Evolutionary conservation across 2,888 invertebrate species (phyloP).

Genomic region (Xestia ashworthii): DNA sequence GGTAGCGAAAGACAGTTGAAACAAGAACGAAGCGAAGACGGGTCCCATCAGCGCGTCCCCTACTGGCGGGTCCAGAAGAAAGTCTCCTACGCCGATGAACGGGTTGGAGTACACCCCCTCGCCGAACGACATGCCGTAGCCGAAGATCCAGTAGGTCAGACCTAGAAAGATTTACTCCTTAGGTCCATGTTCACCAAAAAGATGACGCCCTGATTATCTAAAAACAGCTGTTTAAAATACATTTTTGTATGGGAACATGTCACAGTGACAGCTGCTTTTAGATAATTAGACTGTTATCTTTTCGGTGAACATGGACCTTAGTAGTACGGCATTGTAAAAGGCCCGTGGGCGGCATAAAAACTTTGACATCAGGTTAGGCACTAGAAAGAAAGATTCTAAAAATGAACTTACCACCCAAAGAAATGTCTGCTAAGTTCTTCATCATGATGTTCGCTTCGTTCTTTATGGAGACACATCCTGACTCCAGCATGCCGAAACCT

Average conservation of each 20-base stretch:
- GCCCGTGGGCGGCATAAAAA: too few relatives aligned
- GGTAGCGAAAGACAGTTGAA: constrained; percentile 97
- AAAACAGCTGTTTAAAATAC: too few relatives aligned
- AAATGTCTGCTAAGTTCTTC: constrained; percentile 98
- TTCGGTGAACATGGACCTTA: too few relatives aligned
- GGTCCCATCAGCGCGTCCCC: constrained; percentile 95
- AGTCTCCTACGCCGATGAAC: constrained; percentile 96
- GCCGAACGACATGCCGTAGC: constrained; percentile 97
- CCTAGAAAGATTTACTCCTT: too few relatives aligned
- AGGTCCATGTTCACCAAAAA: too few relatives aligned
- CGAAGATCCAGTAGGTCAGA: constrained; percentile 98
- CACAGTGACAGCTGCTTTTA: too few relatives aligned
- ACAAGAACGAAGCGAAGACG: constrained; percentile 96
- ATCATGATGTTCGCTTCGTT: constrained; percentile 99
- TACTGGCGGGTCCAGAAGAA: constrained; percentile 94
- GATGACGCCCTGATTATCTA: too few relatives aligned
- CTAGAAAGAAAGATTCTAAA: not conserved
- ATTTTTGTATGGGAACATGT: too few relatives aligned
- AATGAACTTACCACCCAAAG: constrained; percentile 93
- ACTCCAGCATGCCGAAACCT: constrained; percentile 98
- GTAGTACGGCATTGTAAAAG: too few relatives aligned
- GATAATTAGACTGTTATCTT: too few relatives aligned
- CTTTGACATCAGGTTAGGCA: too few relatives aligned
- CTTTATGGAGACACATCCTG: constrained; percentile 97
- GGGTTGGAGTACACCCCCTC: constrained; percentile 93